Evolutionary conservation across 1,140 invertebrate species (phyloP).

Genomic region (Megathymus violae): DNA sequence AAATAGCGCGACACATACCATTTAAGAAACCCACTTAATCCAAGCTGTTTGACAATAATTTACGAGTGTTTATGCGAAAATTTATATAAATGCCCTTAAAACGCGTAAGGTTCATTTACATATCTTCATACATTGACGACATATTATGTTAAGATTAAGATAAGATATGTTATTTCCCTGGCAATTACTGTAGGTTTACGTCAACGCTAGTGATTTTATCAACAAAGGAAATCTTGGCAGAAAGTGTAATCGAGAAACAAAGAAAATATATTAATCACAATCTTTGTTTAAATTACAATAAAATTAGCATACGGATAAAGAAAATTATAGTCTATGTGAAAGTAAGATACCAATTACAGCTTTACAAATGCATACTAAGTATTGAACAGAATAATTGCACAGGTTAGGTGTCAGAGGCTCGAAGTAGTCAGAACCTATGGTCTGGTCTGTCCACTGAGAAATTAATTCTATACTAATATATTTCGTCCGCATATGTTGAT

Average conservation of each 20-base stretch:
- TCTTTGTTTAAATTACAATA: slow-evolving; percentile 18
- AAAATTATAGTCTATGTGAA: background rate
- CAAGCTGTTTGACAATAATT: slow-evolving; percentile 13
- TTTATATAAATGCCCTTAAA: slow-evolving; percentile 2
- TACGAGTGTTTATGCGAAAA: slow-evolving; percentile 15
- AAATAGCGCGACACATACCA: slow-evolving; percentile 22
- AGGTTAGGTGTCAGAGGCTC: background rate
- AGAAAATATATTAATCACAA: slow-evolving; percentile 5
- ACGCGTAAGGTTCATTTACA: background rate
- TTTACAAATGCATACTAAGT: background rate
- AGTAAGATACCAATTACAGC: background rate
- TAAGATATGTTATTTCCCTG: no score
- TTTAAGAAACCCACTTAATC: slow-evolving; percentile 27
- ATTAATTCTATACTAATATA: background rate
- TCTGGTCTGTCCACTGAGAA: background rate
- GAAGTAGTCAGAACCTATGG: background rate
- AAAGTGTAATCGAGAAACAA: slow-evolving; percentile 8
- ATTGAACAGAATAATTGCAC: background rate
- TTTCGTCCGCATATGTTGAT: background rate
- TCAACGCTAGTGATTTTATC: background rate
- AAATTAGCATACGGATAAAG: slow-evolving; percentile 16
- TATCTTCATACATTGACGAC: background rate
- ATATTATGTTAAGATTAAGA: no score
- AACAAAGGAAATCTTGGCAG: slow-evolving; percentile 11
- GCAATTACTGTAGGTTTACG: background rate